These are phyloP conservation scores for Ceratosolen solmsi DNA, from an alignment of 1,140 invertebrate genomes.

Conservation along the genomic window DNA sequence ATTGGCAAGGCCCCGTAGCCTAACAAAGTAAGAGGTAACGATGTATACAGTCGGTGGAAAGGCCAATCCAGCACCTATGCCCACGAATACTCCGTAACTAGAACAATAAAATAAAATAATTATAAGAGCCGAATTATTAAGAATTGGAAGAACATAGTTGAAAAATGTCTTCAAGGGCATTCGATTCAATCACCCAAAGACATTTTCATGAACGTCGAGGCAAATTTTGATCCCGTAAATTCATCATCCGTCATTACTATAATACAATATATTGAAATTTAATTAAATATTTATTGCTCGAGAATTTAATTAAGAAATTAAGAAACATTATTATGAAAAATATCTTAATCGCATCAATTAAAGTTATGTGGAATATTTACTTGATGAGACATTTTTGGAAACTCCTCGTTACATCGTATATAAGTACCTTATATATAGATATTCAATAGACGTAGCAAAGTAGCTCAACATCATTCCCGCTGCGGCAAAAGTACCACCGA, in stretches of 20 bases:
- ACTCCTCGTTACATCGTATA: background rate
- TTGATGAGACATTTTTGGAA: background rate
- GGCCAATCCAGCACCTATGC: slow-evolving; percentile 84
- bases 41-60: slow-evolving; percentile 93
- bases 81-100: slow-evolving; percentile 87
- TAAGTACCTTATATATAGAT: slow-evolving; percentile 83
- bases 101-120: slow-evolving; percentile 58
- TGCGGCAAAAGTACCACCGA: slow-evolving; percentile 88
- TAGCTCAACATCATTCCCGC: slow-evolving; percentile 89
- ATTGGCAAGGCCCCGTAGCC: slow-evolving; percentile 86
- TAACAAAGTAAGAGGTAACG: slow-evolving; percentile 90
- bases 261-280: too few relatives aligned
- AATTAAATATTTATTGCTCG: too few relatives aligned
- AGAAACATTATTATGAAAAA: too few relatives aligned
- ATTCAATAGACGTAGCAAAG: slow-evolving; percentile 84
- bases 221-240: too few relatives aligned
- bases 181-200: too few relatives aligned
- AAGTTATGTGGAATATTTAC: background rate
- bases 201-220: too few relatives aligned
- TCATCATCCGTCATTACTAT: too few relatives aligned
- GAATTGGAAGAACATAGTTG: too few relatives aligned
- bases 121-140: background rate
- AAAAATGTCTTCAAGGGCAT: too few relatives aligned
- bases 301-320: too few relatives aligned
- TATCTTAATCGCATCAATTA: too few relatives aligned